Conservation (phyloP, 2,113 vertebrate genomes). For the Trematocara nigrifrons region DNA sequence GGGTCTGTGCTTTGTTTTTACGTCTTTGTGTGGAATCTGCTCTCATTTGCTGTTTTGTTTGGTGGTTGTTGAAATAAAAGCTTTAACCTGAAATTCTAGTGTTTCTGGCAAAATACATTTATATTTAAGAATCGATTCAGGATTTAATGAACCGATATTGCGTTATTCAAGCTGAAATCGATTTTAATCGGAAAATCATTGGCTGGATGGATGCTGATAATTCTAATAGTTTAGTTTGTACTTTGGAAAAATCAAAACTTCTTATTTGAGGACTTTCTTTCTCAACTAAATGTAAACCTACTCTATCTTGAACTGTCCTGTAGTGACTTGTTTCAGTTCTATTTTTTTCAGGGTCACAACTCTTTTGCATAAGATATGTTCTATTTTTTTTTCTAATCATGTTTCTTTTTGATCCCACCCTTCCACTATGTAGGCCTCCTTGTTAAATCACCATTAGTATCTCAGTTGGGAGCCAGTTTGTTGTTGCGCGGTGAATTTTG, state of each 20-base stretch:
- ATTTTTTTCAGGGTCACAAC: not conserved
- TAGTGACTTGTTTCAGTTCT: not conserved
- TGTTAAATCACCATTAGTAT: not conserved
- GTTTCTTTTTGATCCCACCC: not conserved
- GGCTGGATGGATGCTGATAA: not conserved
- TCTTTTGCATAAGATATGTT: not conserved
- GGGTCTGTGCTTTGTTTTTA: not conserved
- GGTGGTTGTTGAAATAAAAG: not conserved
- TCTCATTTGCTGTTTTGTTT: not conserved
- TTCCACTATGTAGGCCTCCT: not conserved
- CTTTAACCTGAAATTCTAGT: not conserved
- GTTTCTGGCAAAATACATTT: not conserved
- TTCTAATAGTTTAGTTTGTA: not conserved
- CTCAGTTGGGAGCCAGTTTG: not conserved
- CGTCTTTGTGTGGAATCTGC: not conserved
- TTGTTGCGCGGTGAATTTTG: not conserved
- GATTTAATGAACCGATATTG: not conserved
- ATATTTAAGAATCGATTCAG: not conserved
- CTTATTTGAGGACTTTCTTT: not conserved
- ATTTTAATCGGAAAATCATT: not conserved
- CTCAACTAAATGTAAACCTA: not conserved
- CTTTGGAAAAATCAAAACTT: not conserved
- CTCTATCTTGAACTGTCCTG: not conserved
- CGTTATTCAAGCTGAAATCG: not conserved
- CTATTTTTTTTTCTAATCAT: not conserved